Evolutionary conservation across 2,113 vertebrate genomes (phyloP).

Genomic region (Arvicanthis niloticus): DNA sequence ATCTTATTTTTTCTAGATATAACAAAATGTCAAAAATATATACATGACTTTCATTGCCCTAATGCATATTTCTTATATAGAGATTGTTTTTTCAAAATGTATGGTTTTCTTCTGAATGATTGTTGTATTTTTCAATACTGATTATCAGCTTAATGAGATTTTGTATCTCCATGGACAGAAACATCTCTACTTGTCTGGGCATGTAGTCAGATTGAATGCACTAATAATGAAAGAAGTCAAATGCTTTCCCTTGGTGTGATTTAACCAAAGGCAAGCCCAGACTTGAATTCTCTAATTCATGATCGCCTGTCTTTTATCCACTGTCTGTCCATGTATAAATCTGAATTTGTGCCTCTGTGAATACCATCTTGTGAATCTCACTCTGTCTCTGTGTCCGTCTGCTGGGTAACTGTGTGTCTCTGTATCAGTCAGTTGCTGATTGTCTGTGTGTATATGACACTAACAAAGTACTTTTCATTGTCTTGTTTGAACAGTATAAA

Average conservation of each 20-base stretch:
- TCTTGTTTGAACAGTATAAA: neutral
- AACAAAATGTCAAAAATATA: neutral
- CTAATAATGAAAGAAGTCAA: neutral
- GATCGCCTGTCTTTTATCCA: too few relatives aligned
- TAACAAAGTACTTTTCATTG: neutral
- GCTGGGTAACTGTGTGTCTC: neutral
- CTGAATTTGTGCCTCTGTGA: neutral
- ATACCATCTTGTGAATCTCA: neutral
- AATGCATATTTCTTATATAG: neutral
- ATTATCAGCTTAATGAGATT: neutral
- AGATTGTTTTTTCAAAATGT: neutral
- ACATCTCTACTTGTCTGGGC: neutral
- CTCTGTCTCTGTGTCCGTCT: neutral
- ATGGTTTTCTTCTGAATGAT: neutral
- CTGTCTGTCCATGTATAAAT: neutral
- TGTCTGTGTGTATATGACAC: neutral
- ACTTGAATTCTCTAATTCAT: neutral
- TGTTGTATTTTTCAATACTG: neutral
- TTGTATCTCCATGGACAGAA: neutral
- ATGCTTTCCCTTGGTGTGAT: neutral
- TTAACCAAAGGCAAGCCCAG: neutral
- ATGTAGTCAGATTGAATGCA: neutral
- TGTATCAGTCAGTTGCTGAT: neutral
- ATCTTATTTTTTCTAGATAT: neutral
- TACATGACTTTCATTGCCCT: neutral